Evolutionary conservation across 2,113 vertebrate species (phyloP).

Genomic region (Chunga burmeisteri): DNA sequence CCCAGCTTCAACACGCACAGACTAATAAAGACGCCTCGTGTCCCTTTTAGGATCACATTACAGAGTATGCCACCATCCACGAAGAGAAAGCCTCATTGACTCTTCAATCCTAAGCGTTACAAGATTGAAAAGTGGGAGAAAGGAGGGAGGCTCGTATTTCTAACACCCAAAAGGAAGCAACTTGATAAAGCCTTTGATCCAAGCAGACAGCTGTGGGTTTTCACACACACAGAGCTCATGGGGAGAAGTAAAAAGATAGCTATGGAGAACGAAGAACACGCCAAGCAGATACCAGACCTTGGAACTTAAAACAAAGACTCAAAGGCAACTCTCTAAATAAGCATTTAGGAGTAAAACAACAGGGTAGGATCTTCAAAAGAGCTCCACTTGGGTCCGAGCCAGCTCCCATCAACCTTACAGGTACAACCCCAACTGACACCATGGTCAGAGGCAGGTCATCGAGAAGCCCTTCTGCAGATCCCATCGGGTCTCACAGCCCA

Average conservation of each 20-base stretch:
- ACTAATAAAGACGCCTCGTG: background rate
- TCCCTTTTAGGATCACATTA: background rate
- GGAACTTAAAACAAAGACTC: background rate
- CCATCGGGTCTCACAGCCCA: background rate
- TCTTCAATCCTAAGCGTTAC: background rate
- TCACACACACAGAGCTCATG: background rate
- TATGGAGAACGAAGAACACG: background rate
- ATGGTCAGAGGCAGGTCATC: background rate
- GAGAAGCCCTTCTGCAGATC: background rate
- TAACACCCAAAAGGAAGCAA: background rate
- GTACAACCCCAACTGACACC: background rate
- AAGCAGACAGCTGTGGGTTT: background rate
- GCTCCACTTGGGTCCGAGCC: background rate
- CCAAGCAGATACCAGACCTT: background rate
- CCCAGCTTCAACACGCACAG: background rate
- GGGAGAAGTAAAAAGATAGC: background rate
- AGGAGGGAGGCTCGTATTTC: background rate
- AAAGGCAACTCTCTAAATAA: background rate
- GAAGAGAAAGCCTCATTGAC: background rate
- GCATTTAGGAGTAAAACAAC: background rate
- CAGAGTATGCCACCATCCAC: background rate
- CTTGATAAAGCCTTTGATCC: background rate
- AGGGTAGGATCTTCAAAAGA: background rate
- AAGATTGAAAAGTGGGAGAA: background rate
- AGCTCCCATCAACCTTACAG: rapidly evolving